phyloP scores from a whole-genome alignment of 2,888 invertebrate species.

The Phania funesta region DNA sequence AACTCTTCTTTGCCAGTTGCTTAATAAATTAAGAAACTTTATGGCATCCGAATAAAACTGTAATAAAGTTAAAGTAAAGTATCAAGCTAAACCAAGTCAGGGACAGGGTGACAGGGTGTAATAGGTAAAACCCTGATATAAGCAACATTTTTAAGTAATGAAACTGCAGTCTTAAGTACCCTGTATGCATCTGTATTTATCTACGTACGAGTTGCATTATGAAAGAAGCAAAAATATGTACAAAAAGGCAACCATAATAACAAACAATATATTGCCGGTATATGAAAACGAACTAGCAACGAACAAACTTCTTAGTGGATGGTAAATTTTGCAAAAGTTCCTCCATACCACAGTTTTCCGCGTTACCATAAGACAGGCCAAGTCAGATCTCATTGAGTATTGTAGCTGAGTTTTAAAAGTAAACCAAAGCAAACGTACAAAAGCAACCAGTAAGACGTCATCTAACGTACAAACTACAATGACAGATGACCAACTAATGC shows the following conservation, averaged over 20 bases:
- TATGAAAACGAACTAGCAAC: conserved; percentile 7
- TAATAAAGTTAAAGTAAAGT: conserved; percentile 47
- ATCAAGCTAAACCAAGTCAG: conserved; percentile 2
- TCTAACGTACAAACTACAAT: not conserved
- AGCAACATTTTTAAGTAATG: conserved; percentile 59
- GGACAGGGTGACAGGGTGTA: not conserved
- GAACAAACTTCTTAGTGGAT: conserved; percentile 35
- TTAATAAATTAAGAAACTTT: conserved; percentile 54
- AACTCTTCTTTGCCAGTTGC: conserved; percentile 55
- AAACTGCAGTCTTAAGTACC: conserved; percentile 47
- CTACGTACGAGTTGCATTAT: not conserved
- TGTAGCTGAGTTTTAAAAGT: conserved; percentile 14
- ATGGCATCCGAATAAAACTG: not conserved
- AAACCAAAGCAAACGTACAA: not conserved
- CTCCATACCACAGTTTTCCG: conserved; percentile 31
- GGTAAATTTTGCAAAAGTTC: conserved; percentile 31
- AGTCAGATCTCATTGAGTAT: conserved; percentile 48
- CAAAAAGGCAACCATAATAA: not conserved
- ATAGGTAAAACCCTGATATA: conserved; percentile 21
- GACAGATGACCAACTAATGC: not conserved
- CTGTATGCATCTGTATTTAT: not conserved
- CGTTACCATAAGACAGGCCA: conserved; percentile 49
- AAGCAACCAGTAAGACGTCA: not conserved
- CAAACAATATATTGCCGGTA: not conserved
- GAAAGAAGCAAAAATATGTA: not conserved